Conservation (phyloP, 2,888 invertebrate species). For the Leucoma salicis region DNA sequence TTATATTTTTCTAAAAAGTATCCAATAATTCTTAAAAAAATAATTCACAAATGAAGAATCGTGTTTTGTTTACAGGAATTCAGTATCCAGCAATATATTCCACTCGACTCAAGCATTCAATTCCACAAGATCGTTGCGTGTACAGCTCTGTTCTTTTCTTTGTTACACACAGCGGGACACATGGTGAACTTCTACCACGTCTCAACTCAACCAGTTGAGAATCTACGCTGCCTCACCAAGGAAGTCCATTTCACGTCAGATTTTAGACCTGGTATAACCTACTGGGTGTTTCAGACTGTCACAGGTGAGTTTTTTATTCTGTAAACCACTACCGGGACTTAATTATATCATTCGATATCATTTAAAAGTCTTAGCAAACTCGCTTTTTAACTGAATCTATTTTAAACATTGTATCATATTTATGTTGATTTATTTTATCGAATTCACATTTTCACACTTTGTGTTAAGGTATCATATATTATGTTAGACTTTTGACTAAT, state of each 20-base stretch:
- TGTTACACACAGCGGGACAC: slow-evolving; percentile 96
- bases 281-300: slow-evolving; percentile 97
- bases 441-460: too few relatives aligned
- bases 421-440: too few relatives aligned
- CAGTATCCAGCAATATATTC: slow-evolving; percentile 96
- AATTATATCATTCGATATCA: too few relatives aligned
- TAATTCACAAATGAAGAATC: too few relatives aligned
- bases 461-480: too few relatives aligned
- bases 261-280: slow-evolving; percentile 95
- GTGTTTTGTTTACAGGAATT: slow-evolving; percentile 84
- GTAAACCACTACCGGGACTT: too few relatives aligned
- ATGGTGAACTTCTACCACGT: slow-evolving; percentile 99
- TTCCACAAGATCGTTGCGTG: slow-evolving; percentile 98
- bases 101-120: slow-evolving; percentile 96
- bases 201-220: slow-evolving; percentile 96
- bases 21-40: too few relatives aligned
- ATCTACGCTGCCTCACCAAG: slow-evolving; percentile 94
- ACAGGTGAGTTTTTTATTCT: slow-evolving; percentile 85
- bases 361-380: too few relatives aligned
- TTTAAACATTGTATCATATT: too few relatives aligned
- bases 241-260: slow-evolving; percentile 97
- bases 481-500: too few relatives aligned
- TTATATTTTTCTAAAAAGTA: too few relatives aligned
- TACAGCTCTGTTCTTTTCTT: slow-evolving; percentile 95
- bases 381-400: too few relatives aligned